Evolutionary conservation across 2,797 vertebrate species (phyloP), one percentile per base, ranked within the genome.

Genomic region (Alectoris magna): DNA sequence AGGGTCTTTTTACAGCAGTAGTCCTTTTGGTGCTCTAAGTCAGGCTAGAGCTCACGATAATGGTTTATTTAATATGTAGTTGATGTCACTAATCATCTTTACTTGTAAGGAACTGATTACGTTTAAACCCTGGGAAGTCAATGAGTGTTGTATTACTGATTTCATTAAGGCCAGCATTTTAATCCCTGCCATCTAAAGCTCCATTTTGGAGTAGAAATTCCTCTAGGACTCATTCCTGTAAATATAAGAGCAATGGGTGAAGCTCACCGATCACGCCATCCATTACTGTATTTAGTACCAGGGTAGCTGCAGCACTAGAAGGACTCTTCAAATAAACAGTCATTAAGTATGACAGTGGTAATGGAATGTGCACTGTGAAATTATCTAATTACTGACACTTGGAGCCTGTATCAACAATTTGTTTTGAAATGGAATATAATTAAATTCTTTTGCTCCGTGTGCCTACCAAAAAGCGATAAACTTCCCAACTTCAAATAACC

Each of bases 341-440:
- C 81, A 77, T 79, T 94, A 93, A 77, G 31, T 59, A 78, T 63
- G 88, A 85, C 90, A 96, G 44, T 70, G 51, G 46, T 70, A 94
- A 92, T 88, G 60, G 55, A 79, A 92, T 43, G 56, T 88, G 84
- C 55, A 24, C 43, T 49, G 5, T 58, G 59, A 87, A 88, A 82
- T 92, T 48, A 95, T 82, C 87, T 93, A 88, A 93, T 82, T 95
- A 97, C 80, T 84, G 87, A 90, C 95, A 71, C 58, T 77, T 92
- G 0, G 4, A 93, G 77, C 79, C 67, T 90, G 11, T 77, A 95
- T 92, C 93, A 94, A 91, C 68, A 92, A 68, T 86, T 86, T 94
- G 59, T 88, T 94, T 96, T 87, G 93, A 94, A 94, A 93, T 55
- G 73, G 60, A 94, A 88, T 68, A 87, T 80, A 91, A 96, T 93